phyloP scores from a whole-genome alignment of 2,888 invertebrate species.

The Melolontha melolontha region DNA sequence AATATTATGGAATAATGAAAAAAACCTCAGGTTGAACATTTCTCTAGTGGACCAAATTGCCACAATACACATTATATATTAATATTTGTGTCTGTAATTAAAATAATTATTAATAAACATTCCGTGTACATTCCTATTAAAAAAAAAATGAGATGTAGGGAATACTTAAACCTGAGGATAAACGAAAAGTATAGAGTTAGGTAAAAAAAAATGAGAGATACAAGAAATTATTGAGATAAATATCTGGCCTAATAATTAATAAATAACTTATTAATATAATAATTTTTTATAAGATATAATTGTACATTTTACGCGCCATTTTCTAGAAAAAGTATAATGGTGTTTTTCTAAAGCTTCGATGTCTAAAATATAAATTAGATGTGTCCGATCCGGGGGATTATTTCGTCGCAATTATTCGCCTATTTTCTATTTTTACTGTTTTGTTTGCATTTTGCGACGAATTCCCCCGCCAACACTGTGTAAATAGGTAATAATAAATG shows the following conservation, averaged over 20 bases:
- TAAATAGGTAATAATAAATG: conserved; percentile 19
- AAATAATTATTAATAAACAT: conserved; percentile 50
- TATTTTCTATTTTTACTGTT: conserved; percentile 11
- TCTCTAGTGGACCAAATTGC: conserved; percentile 57
- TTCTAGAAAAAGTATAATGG: conserved; percentile 12
- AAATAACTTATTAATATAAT: conserved; percentile 41
- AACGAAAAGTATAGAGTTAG: conserved; percentile 44
- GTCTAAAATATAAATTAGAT: conserved; percentile 35
- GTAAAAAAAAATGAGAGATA: conserved; percentile 41
- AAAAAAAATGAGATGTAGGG: conserved; percentile 42
- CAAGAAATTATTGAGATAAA: conserved; percentile 47
- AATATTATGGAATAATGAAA: conserved; percentile 8
- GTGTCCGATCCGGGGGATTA: conserved; percentile 12
- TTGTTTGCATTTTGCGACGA: neutral
- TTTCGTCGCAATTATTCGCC: conserved; percentile 7
- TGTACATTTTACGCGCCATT: conserved; percentile 41
- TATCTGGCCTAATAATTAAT: conserved; percentile 54
- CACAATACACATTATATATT: conserved; percentile 51
- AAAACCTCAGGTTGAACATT: conserved; percentile 47
- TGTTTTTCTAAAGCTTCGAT: conserved; percentile 42
- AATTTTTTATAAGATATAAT: conserved; percentile 43
- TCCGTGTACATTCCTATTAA: conserved; percentile 57
- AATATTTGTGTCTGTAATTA: conserved; percentile 15
- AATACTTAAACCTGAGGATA: conserved; percentile 52
- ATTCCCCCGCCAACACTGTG: conserved; percentile 11